Percentiles rank a stretch among this genome's conserved stretches.
phyloP scores from a whole-genome alignment of 1,140 invertebrate species.

The Diachasmimorpha longicaudata region DNA sequence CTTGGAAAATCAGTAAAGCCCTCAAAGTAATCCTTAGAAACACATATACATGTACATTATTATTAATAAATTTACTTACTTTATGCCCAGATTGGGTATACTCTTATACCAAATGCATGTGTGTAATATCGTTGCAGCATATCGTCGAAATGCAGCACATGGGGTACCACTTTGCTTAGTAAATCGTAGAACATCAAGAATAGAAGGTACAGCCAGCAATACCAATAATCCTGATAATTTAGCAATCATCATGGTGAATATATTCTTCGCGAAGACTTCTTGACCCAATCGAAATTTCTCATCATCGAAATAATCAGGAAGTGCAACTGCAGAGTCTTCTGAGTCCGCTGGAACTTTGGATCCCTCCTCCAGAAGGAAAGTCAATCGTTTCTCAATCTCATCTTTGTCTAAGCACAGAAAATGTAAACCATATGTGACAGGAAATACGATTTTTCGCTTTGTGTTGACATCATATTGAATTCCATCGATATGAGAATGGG shows the following conservation, averaged over 20 bases:
- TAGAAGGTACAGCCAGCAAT: slow-evolving; percentile 72
- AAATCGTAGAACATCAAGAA: slow-evolving; percentile 71
- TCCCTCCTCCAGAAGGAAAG: slow-evolving; percentile 46
- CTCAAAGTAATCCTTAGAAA: too few relatives aligned
- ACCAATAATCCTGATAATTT: slow-evolving; percentile 74
- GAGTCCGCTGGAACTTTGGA: slow-evolving; percentile 34
- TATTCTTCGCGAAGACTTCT: slow-evolving; percentile 69
- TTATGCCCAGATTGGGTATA: slow-evolving; percentile 64
- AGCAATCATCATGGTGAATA: slow-evolving; percentile 71
- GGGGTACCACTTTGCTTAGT: slow-evolving; percentile 71
- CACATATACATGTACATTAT: too few relatives aligned
- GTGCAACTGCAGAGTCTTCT: slow-evolving; percentile 25
- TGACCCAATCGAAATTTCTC: slow-evolving; percentile 68
- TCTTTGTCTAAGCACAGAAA: slow-evolving; percentile 14
- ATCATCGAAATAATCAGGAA: slow-evolving; percentile 53
- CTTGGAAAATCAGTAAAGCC: too few relatives aligned
- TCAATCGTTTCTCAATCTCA: slow-evolving; percentile 36
- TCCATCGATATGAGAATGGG: too few relatives aligned
- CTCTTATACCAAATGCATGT: slow-evolving; percentile 76
- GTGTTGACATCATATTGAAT: too few relatives aligned
- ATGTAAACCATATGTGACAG: too few relatives aligned
- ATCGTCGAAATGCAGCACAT: slow-evolving; percentile 75
- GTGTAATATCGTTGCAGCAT: slow-evolving; percentile 71
- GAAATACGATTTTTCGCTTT: too few relatives aligned
- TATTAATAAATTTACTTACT: slow-evolving; percentile 57